Conservation (phyloP, 1,140 invertebrate species). For the Wasmannia auropunctata region DNA sequence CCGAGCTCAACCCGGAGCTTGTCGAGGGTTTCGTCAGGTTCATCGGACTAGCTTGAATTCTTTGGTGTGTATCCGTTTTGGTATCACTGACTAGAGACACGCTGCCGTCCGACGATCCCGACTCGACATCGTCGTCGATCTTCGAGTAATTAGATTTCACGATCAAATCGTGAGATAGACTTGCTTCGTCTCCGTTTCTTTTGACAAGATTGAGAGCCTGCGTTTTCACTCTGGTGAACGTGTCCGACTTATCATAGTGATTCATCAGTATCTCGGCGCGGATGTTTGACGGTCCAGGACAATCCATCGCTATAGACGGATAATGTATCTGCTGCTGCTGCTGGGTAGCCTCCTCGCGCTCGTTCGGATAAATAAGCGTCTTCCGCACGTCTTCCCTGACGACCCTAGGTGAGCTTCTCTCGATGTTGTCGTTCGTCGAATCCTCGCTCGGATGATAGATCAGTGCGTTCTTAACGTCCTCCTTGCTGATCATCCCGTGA, state of each 20-base stretch:
- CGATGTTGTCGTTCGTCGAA: conserved; percentile 89
- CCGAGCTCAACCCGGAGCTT: neutral
- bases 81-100: conserved; percentile 83
- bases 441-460: conserved; percentile 95
- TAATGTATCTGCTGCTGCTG: conserved; percentile 70
- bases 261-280: neutral
- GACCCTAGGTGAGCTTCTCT: conserved; percentile 84
- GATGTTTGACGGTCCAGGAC: conserved; percentile 12
- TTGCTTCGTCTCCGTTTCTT: conserved; percentile 31
- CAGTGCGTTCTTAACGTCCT: conserved; percentile 94
- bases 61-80: conserved; percentile 81
- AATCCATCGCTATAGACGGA: conserved; percentile 61
- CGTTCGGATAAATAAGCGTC: conserved; percentile 76
- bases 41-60: conserved; percentile 82
- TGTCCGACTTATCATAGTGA: conserved; percentile 51
- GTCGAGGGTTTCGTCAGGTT: conserved; percentile 71
- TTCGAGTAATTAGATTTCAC: conserved; percentile 62
- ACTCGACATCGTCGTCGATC: conserved; percentile 78
- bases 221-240: conserved; percentile 50
- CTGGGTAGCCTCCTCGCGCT: conserved; percentile 60
- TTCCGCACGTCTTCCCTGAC: conserved; percentile 78
- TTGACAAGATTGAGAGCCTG: conserved; percentile 62
- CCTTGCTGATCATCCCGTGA: conserved; percentile 93
- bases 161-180: conserved; percentile 9
- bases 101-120: conserved; percentile 77